phyloP scores from a whole-genome alignment of 2,797 vertebrate species.

The Arnoldichthys spilopterus region DNA sequence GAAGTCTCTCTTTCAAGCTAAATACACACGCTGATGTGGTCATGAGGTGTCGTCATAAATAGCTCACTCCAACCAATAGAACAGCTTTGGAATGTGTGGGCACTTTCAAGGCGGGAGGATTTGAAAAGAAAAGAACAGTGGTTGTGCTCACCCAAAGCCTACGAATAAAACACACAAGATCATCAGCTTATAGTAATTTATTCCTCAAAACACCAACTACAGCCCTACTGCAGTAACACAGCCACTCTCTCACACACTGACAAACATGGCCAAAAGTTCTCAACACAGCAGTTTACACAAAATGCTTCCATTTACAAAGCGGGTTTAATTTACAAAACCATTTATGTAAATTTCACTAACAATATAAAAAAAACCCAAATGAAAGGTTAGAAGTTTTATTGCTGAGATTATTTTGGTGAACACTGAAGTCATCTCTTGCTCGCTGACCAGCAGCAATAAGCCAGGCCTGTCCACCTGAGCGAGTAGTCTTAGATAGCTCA shows the following conservation, averaged over 20 bases:
- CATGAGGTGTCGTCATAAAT: neutral
- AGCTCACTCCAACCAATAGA: neutral
- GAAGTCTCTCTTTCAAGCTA: neutral
- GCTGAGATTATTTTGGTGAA: slow-evolving; percentile 49
- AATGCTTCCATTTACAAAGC: neutral
- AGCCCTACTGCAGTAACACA: slow-evolving; percentile 13
- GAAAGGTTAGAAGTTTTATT: slow-evolving; percentile 8
- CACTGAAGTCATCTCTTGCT: slow-evolving; percentile 38
- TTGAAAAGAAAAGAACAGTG: slow-evolving; percentile 65
- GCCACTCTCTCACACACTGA: neutral
- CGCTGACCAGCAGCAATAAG: slow-evolving; percentile 56
- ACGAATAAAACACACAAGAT: neutral
- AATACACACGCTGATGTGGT: neutral
- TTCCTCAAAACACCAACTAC: slow-evolving; percentile 23
- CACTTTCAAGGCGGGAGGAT: slow-evolving; percentile 65
- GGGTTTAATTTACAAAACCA: neutral
- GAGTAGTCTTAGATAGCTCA: neutral
- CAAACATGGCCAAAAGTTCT: slow-evolving; percentile 22
- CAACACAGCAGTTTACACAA: slow-evolving; percentile 2
- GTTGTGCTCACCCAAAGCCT: neutral
- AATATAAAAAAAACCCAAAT: slow-evolving; percentile 24
- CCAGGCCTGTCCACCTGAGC: slow-evolving; percentile 20
- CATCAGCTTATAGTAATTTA: slow-evolving; percentile 30
- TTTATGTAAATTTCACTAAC: slow-evolving; percentile 25
- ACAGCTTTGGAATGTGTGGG: slow-evolving; percentile 37